Percentiles rank a stretch among this genome's conserved stretches.
phyloP scores from a whole-genome alignment of 2,113 vertebrate species.

The Pterocles orientalis region DNA sequence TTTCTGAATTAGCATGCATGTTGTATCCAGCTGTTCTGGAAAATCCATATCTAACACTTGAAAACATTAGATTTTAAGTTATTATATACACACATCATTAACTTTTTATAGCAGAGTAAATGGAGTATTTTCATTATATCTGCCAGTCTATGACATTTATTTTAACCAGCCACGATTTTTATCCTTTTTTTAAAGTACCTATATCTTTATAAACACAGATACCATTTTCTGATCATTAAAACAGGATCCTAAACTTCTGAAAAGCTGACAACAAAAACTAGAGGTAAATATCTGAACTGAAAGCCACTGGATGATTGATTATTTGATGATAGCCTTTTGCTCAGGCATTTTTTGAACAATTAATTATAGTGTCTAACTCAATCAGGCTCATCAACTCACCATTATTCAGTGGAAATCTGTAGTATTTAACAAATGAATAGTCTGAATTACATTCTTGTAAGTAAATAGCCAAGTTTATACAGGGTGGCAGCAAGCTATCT shows the following conservation, averaged over 20 bases:
- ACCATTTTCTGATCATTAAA: slow-evolving; percentile 11
- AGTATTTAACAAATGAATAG: slow-evolving; percentile 59
- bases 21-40: slow-evolving; percentile 7
- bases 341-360: slow-evolving; percentile 42
- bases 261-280: slow-evolving; percentile 18
- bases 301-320: slow-evolving; percentile 33
- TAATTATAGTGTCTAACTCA: slow-evolving; percentile 54
- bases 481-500: not conserved
- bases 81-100: slow-evolving; percentile 18
- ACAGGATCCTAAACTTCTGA: not conserved
- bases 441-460: slow-evolving; percentile 42
- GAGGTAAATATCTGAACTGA: slow-evolving; percentile 27
- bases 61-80: slow-evolving; percentile 35
- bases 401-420: slow-evolving; percentile 58
- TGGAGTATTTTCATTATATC: not conserved
- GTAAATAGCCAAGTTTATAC: slow-evolving; percentile 54
- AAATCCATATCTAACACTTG: slow-evolving; percentile 28
- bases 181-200: not conserved
- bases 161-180: slow-evolving; percentile 3
- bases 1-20: not conserved
- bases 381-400: slow-evolving; percentile 39
- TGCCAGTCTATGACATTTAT: not conserved
- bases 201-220: not conserved
- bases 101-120: slow-evolving; percentile 11
- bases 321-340: slow-evolving; percentile 34